phyloP scores from a whole-genome alignment of 2,888 invertebrate species.

The Bellardia pandia region DNA sequence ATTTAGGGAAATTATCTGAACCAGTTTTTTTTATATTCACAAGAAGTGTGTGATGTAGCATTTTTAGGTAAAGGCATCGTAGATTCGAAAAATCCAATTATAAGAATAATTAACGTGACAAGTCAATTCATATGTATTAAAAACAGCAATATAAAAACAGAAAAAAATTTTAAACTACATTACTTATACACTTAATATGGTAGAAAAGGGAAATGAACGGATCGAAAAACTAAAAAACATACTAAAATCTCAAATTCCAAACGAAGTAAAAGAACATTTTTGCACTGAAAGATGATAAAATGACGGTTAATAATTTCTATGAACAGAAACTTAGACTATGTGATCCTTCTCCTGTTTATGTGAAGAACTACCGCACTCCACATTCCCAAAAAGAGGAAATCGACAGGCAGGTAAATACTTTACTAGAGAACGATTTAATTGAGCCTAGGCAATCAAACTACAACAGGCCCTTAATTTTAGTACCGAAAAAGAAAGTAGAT shows the following conservation, averaged over 20 bases:
- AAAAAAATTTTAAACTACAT: conserved; percentile 20
- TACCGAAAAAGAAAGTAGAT: conserved; percentile 28
- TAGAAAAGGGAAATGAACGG: background rate
- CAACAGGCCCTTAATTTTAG: conserved; percentile 33
- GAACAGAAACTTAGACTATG: conserved; percentile 51
- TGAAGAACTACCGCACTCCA: conserved; percentile 47
- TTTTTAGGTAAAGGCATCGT: conserved; percentile 41
- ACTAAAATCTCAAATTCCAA: conserved; percentile 37
- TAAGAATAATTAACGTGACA: conserved; percentile 44
- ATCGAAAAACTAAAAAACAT: conserved; percentile 8
- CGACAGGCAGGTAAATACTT: conserved; percentile 17
- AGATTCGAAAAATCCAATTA: conserved; percentile 30
- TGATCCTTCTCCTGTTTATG: conserved; percentile 41
- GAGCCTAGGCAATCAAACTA: conserved; percentile 24
- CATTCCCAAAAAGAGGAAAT: conserved; percentile 43
- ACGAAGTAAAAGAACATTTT: conserved; percentile 35
- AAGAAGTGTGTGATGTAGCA: conserved; percentile 30
- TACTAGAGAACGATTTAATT: conserved; percentile 33
- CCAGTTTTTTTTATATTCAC: background rate
- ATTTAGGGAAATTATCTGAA: background rate
- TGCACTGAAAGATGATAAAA: conserved; percentile 30
- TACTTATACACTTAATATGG: conserved; percentile 10
- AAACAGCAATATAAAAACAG: conserved; percentile 23
- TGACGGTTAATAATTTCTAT: conserved; percentile 54
- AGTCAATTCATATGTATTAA: conserved; percentile 39